Evolutionary conservation across 2,888 invertebrate genomes (phyloP).

Genomic region (Dolichopus griseipennis): DNA sequence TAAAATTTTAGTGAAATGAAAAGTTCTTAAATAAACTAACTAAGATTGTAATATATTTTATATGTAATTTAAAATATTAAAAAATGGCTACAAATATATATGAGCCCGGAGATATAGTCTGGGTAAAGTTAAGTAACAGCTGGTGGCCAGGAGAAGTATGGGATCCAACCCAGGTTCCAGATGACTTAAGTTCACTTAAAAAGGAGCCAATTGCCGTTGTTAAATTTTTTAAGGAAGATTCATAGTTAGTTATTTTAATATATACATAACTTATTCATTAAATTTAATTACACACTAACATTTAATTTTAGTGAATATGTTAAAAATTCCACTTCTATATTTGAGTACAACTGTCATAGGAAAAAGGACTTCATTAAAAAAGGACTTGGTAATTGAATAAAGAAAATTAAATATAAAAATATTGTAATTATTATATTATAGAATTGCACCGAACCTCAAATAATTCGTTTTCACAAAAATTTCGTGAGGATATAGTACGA

Average conservation of each 20-base stretch:
- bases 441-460: not conserved
- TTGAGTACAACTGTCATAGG: constrained; percentile 65
- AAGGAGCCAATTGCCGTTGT: constrained; percentile 72
- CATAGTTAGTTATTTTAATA: constrained; percentile 55
- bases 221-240: constrained; percentile 75
- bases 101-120: constrained; percentile 69
- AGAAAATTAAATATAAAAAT: not conserved
- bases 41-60: not conserved
- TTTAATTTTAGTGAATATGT: constrained; percentile 67
- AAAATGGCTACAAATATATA: constrained; percentile 22
- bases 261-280: not conserved
- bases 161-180: constrained; percentile 54
- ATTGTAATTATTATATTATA: not conserved
- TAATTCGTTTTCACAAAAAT: constrained; percentile 47
- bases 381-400: constrained; percentile 56
- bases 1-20: not conserved
- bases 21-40: not conserved
- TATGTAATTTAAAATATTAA: not conserved
- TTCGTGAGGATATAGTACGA: constrained; percentile 52
- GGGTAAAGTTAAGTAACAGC: constrained; percentile 71
- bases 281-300: constrained; percentile 12
- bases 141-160: constrained; percentile 85
- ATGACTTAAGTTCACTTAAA: constrained; percentile 53
- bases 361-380: constrained; percentile 75
- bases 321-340: constrained; percentile 59